Conservation (phyloP, 92 coral and sea anemone genomes). For the Parazoanthus swiftii region DNA sequence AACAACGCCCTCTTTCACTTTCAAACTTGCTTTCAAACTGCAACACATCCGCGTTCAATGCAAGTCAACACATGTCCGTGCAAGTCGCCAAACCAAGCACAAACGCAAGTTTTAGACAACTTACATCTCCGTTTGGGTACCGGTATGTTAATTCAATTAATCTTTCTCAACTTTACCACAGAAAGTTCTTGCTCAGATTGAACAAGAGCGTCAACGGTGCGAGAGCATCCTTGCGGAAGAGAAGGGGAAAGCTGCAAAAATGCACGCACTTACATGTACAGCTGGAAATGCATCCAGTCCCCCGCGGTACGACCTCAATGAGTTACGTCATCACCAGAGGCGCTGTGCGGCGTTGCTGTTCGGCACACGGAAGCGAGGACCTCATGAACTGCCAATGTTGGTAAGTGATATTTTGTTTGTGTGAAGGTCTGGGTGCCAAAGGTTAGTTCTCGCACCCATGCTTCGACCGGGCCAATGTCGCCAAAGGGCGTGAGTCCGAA, state of each 20-base stretch:
- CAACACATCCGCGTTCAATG: not conserved
- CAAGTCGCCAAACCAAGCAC: not conserved
- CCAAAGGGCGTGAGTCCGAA: too few relatives aligned
- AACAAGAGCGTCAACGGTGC: constrained; percentile 64
- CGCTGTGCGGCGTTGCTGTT: constrained; percentile 87
- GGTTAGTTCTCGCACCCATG: too few relatives aligned
- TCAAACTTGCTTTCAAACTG: too few relatives aligned
- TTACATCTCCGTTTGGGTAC: too few relatives aligned
- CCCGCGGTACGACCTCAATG: constrained; percentile 72
- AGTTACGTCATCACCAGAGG: constrained; percentile 81
- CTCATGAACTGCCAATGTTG: constrained; percentile 74
- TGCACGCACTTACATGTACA: constrained; percentile 15
- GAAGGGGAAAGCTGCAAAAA: constrained; percentile 53
- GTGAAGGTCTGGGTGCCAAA: not conserved
- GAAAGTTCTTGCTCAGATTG: constrained; percentile 75
- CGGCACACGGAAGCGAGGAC: constrained; percentile 75
- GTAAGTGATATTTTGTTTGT: constrained; percentile 42
- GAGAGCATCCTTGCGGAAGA: constrained; percentile 61
- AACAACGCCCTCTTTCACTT: too few relatives aligned
- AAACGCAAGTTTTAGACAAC: not conserved
- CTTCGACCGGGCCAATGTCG: too few relatives aligned
- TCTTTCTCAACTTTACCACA: constrained; percentile 26
- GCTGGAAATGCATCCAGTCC: constrained; percentile 30
- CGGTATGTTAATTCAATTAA: not conserved
- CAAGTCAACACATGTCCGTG: not conserved